Base-by-base conservation (phyloP, 2,113 vertebrate genomes). In the Crotophaga sulcirostris region DNA sequence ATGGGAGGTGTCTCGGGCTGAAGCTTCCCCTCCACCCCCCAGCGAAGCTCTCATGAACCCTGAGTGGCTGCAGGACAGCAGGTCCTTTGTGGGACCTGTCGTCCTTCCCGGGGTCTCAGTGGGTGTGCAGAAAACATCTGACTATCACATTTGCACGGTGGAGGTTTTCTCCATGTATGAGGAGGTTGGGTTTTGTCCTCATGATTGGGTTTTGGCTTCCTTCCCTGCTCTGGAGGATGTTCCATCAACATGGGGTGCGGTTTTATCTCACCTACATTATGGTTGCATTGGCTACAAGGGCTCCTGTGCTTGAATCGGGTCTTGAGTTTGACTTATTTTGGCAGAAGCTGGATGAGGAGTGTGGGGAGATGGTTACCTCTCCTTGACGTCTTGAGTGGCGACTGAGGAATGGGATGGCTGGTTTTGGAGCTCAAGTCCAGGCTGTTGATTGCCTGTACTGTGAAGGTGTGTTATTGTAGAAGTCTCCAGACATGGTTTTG, bases 11-110 rank as follows among this genome's bases (percentile, higher is more conserved):
- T 25, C 42, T 84, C 0, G 2, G 67, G 59, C 52, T 72, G 64
- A n/a, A 1, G 9, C 34, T 87, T 69, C 69, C 42, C 40, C 55
- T 82, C 49, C 76, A n/a, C 18, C 26, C 36, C 13, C 9, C 55
- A n/a, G 38, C 2, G 1, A 34, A 26, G 68, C 5, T 75, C 31
- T 28, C 1, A 0, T 25, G 24, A 77, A 17, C 64, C 72, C 45
- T 24, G 59, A 67, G 47, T 38, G 59, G 38, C 64, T 49, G 29
- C 28, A 73, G 72, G 40, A 19, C 54, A n/a, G 47, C 62, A 80
- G 60, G 34, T 79, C 28, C 47, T 62, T 38, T n/a, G 42, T 0
- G 4, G 31, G 67, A 38, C 0, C 0, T 0, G 3, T 51, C 28
- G 14, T 26, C 36, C 64, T 82, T 24, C 26, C 44, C 1, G 0